Evolutionary conservation across 1,140 invertebrate species (phyloP), one percentile per base, ranked within the genome.

Genomic region (Cylas formicarius): DNA sequence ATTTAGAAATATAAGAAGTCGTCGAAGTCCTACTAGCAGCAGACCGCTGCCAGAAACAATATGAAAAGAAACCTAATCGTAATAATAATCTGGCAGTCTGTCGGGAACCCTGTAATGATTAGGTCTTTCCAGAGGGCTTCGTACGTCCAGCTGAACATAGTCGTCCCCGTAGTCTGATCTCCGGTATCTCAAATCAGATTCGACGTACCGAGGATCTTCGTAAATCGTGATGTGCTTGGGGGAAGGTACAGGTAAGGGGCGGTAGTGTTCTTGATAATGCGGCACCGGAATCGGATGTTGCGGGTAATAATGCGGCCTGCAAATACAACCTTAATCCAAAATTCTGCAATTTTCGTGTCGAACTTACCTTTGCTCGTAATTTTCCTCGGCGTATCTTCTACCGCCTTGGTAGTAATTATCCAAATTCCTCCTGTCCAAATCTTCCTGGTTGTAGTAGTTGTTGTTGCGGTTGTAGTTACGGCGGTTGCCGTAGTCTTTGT

Each of bases 201-300:
- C 16, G 19, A 64, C 61, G 42, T 73, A 71, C 46, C 73, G 63
- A 6, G 74, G 74, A 58, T 76, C 74, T 60, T 76, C 74, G 28
- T 41, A 31, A 10, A 42, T 23, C 8, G 39, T 51, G 23, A 44
- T 44, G 36, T 52, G 33, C 10, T 40, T 19, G 39, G 26, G 29
- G 21, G 8, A 44, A 35, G 28, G 32, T 11, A 40, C 33, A 7
- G 23, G 34, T 36, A 20, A 13, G 16, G 38, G 17, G 16, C 31
- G 26, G 8, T 35, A 35, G 11, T 16, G 11, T 23, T 19, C 26
- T 7, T 31, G 34, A 6, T 34, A 13, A 26, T 37, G 28, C 20
- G 47, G 47, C 4, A 32, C 11, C 0, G 33, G 35, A 8, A 13
- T 13, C 17, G 26, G 28, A 23, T 45, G 31, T 22, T 42, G 20